Base-by-base conservation (phyloP, 2,797 vertebrate genomes). In the Poeciliopsis paucimaculata region DNA sequence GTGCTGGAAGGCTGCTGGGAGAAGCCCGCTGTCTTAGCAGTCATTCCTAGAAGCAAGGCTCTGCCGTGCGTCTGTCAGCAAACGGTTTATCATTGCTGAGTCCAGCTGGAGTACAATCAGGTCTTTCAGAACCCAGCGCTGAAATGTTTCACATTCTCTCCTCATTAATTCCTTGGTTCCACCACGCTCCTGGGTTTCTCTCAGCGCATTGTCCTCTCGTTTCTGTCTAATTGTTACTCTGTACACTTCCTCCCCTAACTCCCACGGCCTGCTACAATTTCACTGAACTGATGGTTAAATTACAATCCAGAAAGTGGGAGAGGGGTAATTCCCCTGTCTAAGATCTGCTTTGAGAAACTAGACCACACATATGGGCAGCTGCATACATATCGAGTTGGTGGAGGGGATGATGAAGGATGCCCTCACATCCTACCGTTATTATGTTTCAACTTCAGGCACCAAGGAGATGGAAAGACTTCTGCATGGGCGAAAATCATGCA, bases 261-360 rank as follows among this genome's bases (percentile, higher is more conserved):
- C 82, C 90, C 85, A 89, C 88, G 66, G 83, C 85, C 84, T 86
- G 86, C 90, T 91, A 87, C 88, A 87, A 86, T 88, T 64, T 90
- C 89, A 82, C 91, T 76, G 60, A 20, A 45, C 79, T 90, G 93
- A 93, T 88, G 91, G 78, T 89, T 90, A 93, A 90, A 94, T 93
- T 92, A 90, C 88, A 84, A 85, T 81, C 53, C 81, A 72, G 78
- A 26, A 26, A 49, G 49, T 78, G 64, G 76, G 78, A 88, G 81
- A 71, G 84, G 68, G 79, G 90, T 79, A 88, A 87, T 91, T 89
- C 87, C 79, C 75, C 47, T 85, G 89, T 89, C 83, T 83, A 51
- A 60, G 74, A 80, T 84, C 79, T 78, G 71, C 83, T 84, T 74
- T 87, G 85, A 85, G 79, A 51, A 34, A 84, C 70, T 23, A 77